Percentiles rank a stretch among this genome's conserved stretches.
Evolutionary conservation across 2,888 invertebrate species (phyloP).

Genomic region (Cheilosia urbana): DNA sequence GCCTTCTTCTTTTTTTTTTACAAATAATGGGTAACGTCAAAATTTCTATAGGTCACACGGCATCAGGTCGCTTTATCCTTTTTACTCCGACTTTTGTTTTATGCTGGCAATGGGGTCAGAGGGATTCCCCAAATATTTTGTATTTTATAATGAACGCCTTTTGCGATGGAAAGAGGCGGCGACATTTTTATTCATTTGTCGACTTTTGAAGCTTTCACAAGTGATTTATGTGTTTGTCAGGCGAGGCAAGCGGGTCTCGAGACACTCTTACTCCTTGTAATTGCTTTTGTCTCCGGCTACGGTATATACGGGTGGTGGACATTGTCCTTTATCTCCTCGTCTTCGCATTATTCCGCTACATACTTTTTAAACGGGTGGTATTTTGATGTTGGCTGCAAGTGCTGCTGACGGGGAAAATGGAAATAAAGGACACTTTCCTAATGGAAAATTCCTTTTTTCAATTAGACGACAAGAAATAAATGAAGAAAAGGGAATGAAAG

Average conservation of each 20-base stretch:
- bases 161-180: constrained; percentile 34
- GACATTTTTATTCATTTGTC: constrained; percentile 67
- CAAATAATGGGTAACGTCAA: constrained; percentile 46
- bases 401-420: constrained; percentile 28
- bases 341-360: constrained; percentile 35
- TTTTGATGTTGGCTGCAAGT: constrained; percentile 39
- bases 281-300: constrained; percentile 60
- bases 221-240: constrained; percentile 68
- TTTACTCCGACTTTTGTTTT: neutral
- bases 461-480: constrained; percentile 12
- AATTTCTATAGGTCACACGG: constrained; percentile 60
- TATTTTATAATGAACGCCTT: constrained; percentile 40
- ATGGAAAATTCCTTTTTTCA: constrained; percentile 59
- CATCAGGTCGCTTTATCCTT: constrained; percentile 34
- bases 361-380: constrained; percentile 37
- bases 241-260: constrained; percentile 33
- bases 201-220: constrained; percentile 67
- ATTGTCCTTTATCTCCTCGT: constrained; percentile 20
- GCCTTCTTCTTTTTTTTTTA: constrained; percentile 30
- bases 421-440: constrained; percentile 65
- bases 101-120: neutral
- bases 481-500: constrained; percentile 13
- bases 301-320: constrained; percentile 23
- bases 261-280: constrained; percentile 57
- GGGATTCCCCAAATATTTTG: constrained; percentile 60